Percentiles rank a stretch among this genome's conserved stretches.
phyloP scores from a whole-genome alignment of 2,113 vertebrate species.

The Nannospalax galili region DNA sequence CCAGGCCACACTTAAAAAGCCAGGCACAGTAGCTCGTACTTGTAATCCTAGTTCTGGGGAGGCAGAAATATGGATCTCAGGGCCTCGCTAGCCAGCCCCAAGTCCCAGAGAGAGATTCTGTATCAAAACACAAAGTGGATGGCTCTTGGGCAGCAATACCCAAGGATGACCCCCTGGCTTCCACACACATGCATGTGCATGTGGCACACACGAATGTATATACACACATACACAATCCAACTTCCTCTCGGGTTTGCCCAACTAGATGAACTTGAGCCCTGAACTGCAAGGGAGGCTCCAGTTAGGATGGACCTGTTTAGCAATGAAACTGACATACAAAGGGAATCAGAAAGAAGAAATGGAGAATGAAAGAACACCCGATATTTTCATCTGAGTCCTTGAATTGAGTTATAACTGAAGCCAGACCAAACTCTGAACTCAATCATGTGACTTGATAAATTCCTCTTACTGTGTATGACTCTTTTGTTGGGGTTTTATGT shows the following conservation, averaged over 20 bases:
- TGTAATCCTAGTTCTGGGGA: not conserved
- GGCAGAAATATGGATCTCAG: not conserved
- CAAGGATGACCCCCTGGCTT: not conserved
- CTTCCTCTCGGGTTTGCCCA: not conserved
- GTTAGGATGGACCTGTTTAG: not conserved
- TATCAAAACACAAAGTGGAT: not conserved
- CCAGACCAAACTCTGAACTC: not conserved
- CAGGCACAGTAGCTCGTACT: not conserved
- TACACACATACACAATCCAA: not conserved
- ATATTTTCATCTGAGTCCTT: constrained; percentile 4
- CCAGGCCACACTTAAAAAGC: not conserved
- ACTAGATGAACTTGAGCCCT: not conserved
- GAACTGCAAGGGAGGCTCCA: not conserved
- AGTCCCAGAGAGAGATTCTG: not conserved
- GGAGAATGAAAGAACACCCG: no score
- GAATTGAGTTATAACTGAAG: not conserved
- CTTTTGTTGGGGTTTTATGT: not conserved
- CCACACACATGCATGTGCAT: not conserved
- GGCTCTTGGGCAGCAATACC: not conserved
- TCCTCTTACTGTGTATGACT: not conserved
- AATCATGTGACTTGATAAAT: not conserved
- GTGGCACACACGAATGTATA: not conserved
- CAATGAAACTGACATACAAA: not conserved
- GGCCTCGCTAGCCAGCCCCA: not conserved
- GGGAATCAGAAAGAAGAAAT: not conserved